Evolutionary conservation across 2,113 vertebrate species (phyloP).

Genomic region (Zosterops hypoxanthus): DNA sequence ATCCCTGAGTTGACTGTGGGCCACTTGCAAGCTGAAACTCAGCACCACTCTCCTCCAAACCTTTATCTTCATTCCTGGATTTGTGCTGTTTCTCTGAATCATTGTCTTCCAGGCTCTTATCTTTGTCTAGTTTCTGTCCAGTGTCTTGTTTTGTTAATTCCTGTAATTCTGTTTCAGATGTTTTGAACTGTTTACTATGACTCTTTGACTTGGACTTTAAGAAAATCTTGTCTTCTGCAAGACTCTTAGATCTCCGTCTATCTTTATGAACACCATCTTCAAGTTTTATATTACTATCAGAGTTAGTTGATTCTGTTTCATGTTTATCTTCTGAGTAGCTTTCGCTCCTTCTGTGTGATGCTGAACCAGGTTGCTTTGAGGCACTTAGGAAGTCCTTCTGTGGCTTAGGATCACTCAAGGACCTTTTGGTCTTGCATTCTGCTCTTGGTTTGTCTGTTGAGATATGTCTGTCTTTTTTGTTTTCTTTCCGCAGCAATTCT

Average conservation of each 20-base stretch:
- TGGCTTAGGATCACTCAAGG: conserved; percentile 79
- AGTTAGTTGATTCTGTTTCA: conserved; percentile 76
- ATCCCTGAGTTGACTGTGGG: conserved; percentile 4
- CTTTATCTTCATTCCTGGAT: conserved; percentile 75
- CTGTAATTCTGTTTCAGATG: conserved; percentile 74
- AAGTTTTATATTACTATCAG: conserved; percentile 79
- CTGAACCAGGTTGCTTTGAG: conserved; percentile 64
- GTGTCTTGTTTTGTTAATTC: conserved; percentile 61
- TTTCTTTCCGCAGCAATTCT: conserved; percentile 80
- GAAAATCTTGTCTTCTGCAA: conserved; percentile 77
- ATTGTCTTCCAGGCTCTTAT: conserved; percentile 68
- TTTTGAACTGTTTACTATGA: conserved; percentile 77
- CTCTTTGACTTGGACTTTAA: conserved; percentile 82
- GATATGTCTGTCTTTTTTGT: conserved; percentile 76
- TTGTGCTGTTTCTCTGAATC: conserved; percentile 83
- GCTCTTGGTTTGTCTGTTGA: conserved; percentile 76
- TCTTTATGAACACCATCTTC: conserved; percentile 86
- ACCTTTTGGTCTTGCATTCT: conserved; percentile 79
- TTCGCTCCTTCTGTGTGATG: conserved; percentile 69
- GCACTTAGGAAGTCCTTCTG: conserved; percentile 78
- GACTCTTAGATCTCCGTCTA: conserved; percentile 82
- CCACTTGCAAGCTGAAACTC: conserved; percentile 30
- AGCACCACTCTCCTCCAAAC: conserved; percentile 67
- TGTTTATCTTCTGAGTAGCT: conserved; percentile 86
- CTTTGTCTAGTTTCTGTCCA: conserved; percentile 78